A percentile compares a stretch with the other conserved stretches of the same genome.
Conservation (phyloP, 2,888 invertebrate species). For the Drosophila antonietae region DNA sequence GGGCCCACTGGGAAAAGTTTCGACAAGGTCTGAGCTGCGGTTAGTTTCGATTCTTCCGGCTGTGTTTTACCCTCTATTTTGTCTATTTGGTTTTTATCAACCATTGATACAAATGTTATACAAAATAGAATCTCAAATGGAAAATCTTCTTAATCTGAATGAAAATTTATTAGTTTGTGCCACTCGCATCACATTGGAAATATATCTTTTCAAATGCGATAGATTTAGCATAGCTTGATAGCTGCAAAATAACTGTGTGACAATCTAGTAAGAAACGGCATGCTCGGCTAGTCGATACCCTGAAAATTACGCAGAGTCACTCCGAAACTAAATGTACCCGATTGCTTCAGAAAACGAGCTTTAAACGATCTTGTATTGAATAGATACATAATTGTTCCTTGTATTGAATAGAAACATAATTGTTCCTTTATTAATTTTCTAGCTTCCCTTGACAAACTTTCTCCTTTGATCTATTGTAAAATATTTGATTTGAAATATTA, state of each 20-base stretch:
- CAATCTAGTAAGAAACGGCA: not conserved
- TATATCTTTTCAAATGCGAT: not conserved
- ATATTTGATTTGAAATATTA: not conserved
- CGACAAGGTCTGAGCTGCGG: slow-evolving; percentile 43
- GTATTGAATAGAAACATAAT: too few species aligned
- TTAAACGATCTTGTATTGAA: too few species aligned
- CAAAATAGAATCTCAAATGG: slow-evolving; percentile 1
- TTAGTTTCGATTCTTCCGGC: slow-evolving; percentile 39
- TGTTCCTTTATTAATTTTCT: too few species aligned
- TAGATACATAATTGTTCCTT: too few species aligned
- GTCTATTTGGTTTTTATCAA: not conserved
- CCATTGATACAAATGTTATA: too few species aligned
- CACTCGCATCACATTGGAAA: not conserved
- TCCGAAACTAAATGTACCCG: too few species aligned
- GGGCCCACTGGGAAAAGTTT: slow-evolving; percentile 40
- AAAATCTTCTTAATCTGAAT: slow-evolving; percentile 35
- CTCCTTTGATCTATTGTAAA: not conserved
- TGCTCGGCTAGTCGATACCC: not conserved
- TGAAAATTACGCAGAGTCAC: not conserved
- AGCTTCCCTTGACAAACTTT: too few species aligned
- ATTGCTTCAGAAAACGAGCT: too few species aligned
- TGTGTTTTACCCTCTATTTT: slow-evolving; percentile 7
- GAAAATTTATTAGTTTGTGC: not conserved
- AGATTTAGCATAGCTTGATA: not conserved
- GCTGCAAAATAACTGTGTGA: too few species aligned